A percentile compares a stretch with the other conserved stretches of the same genome.
These are phyloP conservation scores for Oreohelix idahoensis DNA, from an alignment of 1,140 invertebrate genomes.

Conservation along the genomic window DNA sequence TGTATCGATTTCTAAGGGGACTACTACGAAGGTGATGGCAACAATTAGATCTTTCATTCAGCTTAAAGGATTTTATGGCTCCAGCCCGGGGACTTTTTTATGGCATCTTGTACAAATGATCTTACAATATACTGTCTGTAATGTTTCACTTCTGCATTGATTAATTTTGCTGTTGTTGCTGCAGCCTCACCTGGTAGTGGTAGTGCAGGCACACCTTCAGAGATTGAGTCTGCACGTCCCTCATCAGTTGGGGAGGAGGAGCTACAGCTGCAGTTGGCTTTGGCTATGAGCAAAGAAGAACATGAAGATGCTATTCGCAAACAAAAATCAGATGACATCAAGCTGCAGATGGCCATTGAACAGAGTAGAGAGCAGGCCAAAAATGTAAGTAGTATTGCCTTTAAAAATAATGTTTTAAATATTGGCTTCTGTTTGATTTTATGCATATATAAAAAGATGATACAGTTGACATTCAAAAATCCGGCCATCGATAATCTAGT, in stretches of 20 bases:
- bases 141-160: too few relatives aligned
- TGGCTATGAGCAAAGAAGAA: conserved; percentile 99
- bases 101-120: too few relatives aligned
- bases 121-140: too few relatives aligned
- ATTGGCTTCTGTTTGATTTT: not conserved
- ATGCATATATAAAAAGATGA: too few relatives aligned
- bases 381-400: conserved; percentile 42
- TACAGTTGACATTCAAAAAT: too few relatives aligned
- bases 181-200: conserved; percentile 59
- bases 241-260: conserved; percentile 98
- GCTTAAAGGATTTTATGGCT: not conserved
- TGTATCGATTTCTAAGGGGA: too few relatives aligned
- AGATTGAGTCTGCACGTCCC: conserved; percentile 93
- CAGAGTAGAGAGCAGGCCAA: conserved; percentile 84
- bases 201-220: conserved; percentile 75
- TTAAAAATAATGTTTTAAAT: not conserved
- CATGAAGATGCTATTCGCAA: conserved; percentile 96
- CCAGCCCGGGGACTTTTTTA: too few relatives aligned
- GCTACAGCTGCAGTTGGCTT: conserved; percentile 94
- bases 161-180: conserved; percentile 10
- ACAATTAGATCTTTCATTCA: not conserved
- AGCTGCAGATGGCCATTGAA: conserved; percentile 90
- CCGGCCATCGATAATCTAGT: too few relatives aligned
- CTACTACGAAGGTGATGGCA: too few relatives aligned
- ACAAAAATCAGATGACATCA: conserved; percentile 82